A percentile compares a stretch with the other conserved stretches of the same genome.
These are phyloP conservation scores for Calycopis cecrops DNA, from an alignment of 1,140 invertebrate species.

Conservation along the genomic window DNA sequence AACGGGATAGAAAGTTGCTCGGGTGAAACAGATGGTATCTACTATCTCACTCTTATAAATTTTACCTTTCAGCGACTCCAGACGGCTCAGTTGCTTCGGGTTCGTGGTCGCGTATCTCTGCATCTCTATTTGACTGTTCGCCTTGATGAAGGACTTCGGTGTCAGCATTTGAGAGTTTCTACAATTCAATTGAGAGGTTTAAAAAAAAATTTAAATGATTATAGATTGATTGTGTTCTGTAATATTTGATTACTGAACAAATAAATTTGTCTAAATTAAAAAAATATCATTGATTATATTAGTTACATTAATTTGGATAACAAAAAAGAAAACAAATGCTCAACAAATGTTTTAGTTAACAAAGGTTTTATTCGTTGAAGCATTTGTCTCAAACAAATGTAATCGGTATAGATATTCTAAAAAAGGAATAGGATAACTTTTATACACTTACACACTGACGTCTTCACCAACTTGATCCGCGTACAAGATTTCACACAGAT, in stretches of 20 bases:
- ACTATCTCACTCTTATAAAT: too few species aligned
- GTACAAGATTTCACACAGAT: conserved; percentile 61
- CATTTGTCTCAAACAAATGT: too few species aligned
- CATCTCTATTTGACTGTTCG: conserved; percentile 89
- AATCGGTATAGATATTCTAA: too few species aligned
- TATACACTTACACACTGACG: conserved; percentile 40
- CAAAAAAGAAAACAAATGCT: too few species aligned
- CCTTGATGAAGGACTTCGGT: conserved; percentile 94
- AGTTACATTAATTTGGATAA: too few species aligned
- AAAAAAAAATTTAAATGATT: too few species aligned
- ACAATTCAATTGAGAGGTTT: conserved; percentile 19
- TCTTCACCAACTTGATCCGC: conserved; percentile 63
- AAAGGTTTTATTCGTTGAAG: too few species aligned
- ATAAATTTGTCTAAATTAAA: not conserved
- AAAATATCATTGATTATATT: too few species aligned
- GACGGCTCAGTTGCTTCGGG: conserved; percentile 77
- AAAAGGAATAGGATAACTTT: conserved; percentile 10
- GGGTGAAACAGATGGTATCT: too few species aligned
- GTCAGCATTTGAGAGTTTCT: conserved; percentile 78
- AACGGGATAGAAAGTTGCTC: too few species aligned
- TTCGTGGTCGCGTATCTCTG: conserved; percentile 68
- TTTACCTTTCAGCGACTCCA: conserved; percentile 81
- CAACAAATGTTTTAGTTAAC: too few species aligned
- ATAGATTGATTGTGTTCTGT: conserved; percentile 5
- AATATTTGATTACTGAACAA: conserved; percentile 11